Conservation (phyloP, 2,888 invertebrate species). For the Pecten maximus region DNA sequence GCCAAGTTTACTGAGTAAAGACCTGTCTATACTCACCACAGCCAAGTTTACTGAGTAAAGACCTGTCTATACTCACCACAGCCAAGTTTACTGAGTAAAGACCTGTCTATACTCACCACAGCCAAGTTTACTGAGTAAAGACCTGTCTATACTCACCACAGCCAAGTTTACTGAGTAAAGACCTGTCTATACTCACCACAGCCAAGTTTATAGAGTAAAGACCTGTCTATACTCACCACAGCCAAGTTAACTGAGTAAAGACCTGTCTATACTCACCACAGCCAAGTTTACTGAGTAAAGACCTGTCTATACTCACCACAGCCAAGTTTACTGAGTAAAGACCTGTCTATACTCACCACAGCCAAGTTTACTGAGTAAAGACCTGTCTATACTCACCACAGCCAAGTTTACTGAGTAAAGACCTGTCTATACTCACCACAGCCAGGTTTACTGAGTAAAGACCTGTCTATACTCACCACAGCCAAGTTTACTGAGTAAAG, state of each 20-base stretch:
- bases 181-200: constrained; percentile 43
- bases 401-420: neutral
- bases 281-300: neutral
- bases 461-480: constrained; percentile 43
- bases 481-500: neutral
- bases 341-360: constrained; percentile 43
- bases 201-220: neutral
- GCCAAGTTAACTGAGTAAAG: neutral
- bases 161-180: neutral
- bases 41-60: neutral
- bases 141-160: constrained; percentile 43
- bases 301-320: constrained; percentile 43
- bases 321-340: neutral
- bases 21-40: constrained; percentile 43
- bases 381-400: constrained; percentile 43
- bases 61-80: constrained; percentile 43
- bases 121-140: neutral
- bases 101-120: constrained; percentile 43
- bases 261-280: constrained; percentile 43
- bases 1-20: neutral
- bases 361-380: neutral
- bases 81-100: neutral
- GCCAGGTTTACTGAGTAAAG: neutral
- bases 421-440: constrained; percentile 43
- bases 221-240: constrained; percentile 43